These are phyloP conservation scores for Myioborus melanocephalus DNA, from an alignment of 2,797 vertebrate genomes.

Conservation along the genomic window DNA sequence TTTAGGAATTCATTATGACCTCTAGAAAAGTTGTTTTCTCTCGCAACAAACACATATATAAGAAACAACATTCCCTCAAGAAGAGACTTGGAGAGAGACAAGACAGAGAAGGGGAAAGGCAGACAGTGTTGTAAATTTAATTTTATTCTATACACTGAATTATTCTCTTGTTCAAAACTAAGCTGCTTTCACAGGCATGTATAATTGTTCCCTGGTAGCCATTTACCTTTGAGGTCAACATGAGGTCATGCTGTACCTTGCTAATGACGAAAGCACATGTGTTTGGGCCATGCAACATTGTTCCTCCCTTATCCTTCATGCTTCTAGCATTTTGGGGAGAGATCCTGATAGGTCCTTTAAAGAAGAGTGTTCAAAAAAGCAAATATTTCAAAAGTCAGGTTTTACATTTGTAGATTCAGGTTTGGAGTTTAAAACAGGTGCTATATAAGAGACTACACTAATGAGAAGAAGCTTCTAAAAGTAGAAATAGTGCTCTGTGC, in stretches of 20 bases:
- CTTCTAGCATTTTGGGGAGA: constrained; percentile 67
- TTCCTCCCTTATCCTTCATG: constrained; percentile 70
- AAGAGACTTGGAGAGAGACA: constrained; percentile 32
- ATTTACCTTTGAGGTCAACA: constrained; percentile 70
- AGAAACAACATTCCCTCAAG: constrained; percentile 27
- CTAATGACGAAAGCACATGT: constrained; percentile 70
- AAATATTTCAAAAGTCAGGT: constrained; percentile 71
- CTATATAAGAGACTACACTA: constrained; percentile 41
- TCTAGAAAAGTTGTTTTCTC: not conserved
- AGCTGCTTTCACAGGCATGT: constrained; percentile 51
- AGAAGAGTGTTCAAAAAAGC: constrained; percentile 71
- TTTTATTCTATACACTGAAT: constrained; percentile 49
- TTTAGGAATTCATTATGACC: constrained; percentile 5
- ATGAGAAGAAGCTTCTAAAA: constrained; percentile 7
- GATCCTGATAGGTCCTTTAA: constrained; percentile 68
- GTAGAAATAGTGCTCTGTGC: not conserved
- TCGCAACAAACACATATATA: not conserved
- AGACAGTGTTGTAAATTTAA: constrained; percentile 36
- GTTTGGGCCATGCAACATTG: constrained; percentile 67
- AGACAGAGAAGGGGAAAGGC: constrained; percentile 44
- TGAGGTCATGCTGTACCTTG: constrained; percentile 70
- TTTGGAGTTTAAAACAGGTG: constrained; percentile 60
- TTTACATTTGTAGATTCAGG: constrained; percentile 62
- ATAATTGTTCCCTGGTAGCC: constrained; percentile 48
- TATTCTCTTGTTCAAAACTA: constrained; percentile 40